A percentile compares a stretch with the other conserved stretches of the same genome.
Evolutionary conservation across 2,888 invertebrate species (phyloP).

Genomic region (Orthosia gracilis): DNA sequence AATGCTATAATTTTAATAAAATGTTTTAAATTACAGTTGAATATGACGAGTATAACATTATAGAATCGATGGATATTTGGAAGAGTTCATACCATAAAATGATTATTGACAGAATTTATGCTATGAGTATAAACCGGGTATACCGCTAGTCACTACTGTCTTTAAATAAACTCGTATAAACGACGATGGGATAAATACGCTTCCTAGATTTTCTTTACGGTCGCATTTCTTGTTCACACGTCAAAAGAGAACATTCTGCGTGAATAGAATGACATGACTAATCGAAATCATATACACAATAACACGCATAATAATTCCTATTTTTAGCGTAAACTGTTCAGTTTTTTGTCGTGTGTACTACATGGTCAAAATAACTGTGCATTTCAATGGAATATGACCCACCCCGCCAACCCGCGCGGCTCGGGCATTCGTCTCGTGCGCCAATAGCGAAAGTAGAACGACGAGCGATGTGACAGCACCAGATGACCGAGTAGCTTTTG

Average conservation of each 20-base stretch:
- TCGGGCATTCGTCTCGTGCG: too few species aligned
- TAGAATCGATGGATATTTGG: slow-evolving; percentile 11
- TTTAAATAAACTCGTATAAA: neutral
- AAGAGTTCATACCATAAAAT: slow-evolving; percentile 4
- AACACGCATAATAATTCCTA: neutral
- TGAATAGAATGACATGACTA: neutral
- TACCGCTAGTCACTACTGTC: slow-evolving; percentile 13
- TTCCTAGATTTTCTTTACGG: neutral
- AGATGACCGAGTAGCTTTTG: neutral
- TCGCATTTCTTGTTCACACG: neutral
- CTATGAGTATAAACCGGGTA: neutral
- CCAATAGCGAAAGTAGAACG: too few species aligned
- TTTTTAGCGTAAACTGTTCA: too few species aligned
- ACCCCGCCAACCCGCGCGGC: too few species aligned
- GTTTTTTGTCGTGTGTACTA: too few species aligned
- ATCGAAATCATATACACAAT: neutral
- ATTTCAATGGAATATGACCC: too few species aligned
- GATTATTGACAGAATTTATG: slow-evolving; percentile 20
- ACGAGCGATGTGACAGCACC: too few species aligned
- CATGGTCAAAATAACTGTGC: too few species aligned
- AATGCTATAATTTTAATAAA: slow-evolving; percentile 22
- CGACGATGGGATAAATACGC: slow-evolving; percentile 16
- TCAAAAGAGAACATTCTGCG: neutral
- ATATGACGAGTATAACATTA: slow-evolving; percentile 23
- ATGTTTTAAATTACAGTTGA: slow-evolving; percentile 6